These are phyloP conservation scores for Andrena camellia DNA, from an alignment of 2,888 invertebrate genomes.

Conservation along the genomic window DNA sequence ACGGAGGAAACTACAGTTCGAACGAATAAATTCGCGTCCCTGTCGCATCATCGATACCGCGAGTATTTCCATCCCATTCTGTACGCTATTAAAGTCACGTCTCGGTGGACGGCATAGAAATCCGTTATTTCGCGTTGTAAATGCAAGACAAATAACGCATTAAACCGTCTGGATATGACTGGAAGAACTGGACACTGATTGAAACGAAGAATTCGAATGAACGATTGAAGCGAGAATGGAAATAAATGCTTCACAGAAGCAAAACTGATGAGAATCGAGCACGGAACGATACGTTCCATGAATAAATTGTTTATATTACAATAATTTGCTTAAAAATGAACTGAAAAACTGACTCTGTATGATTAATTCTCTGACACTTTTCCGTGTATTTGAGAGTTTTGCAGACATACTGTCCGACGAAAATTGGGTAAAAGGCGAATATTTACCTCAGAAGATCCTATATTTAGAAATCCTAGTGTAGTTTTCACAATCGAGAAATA, in stretches of 20 bases:
- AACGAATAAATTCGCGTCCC: constrained; percentile 34
- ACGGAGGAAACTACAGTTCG: not conserved
- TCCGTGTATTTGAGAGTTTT: no score
- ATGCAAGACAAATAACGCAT: constrained; percentile 36
- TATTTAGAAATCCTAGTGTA: no score
- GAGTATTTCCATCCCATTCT: constrained; percentile 32
- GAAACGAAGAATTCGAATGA: not conserved
- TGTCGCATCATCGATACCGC: constrained; percentile 21
- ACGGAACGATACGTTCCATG: no score
- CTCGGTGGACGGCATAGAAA: constrained; percentile 23
- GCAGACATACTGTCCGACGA: no score
- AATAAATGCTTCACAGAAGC: not conserved
- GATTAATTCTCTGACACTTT: no score
- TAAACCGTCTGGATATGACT: constrained; percentile 1
- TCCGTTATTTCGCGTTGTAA: constrained; percentile 15
- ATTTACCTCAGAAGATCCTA: no score
- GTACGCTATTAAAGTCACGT: constrained; percentile 41
- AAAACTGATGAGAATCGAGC: not conserved
- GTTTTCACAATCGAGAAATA: no score
- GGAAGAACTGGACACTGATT: not conserved
- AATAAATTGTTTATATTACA: no score
- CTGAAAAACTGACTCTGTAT: no score
- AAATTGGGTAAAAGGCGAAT: no score
- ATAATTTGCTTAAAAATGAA: no score
- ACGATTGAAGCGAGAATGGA: not conserved